Conservation (phyloP, 2,113 vertebrate species). For the Copsychus sechellarum region DNA sequence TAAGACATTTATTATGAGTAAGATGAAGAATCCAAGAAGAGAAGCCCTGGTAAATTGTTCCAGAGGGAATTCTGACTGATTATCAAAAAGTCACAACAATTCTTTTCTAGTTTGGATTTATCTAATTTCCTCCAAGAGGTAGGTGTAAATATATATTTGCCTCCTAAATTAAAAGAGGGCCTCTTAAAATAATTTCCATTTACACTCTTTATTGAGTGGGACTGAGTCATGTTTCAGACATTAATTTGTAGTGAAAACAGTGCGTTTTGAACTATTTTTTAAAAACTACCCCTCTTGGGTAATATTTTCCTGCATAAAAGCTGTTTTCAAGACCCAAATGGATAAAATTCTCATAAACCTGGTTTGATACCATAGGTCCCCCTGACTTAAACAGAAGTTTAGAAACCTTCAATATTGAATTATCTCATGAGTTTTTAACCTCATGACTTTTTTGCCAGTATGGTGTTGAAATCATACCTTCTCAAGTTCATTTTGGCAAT, state of each 20-base stretch:
- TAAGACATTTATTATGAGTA: not conserved
- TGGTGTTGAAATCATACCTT: not conserved
- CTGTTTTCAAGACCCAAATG: not conserved
- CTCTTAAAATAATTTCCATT: not conserved
- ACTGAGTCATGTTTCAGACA: not conserved
- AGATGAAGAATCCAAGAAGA: not conserved
- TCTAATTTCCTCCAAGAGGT: not conserved
- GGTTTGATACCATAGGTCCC: not conserved
- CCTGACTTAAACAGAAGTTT: not conserved
- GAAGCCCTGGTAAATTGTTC: not conserved
- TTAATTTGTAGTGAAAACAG: not conserved
- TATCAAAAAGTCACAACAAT: not conserved
- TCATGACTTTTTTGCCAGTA: not conserved
- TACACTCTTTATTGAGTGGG: not conserved
- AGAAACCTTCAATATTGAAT: not conserved
- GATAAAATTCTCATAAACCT: not conserved
- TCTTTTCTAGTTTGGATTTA: not conserved
- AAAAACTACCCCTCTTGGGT: not conserved
- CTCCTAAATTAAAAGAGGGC: not conserved
- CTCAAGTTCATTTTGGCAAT: not conserved
- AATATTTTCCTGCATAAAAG: not conserved
- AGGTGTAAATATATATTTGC: not conserved
- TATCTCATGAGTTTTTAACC: not conserved
- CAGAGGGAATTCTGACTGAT: not conserved
- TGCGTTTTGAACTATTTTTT: not conserved